A percentile compares a stretch with the other conserved stretches of the same genome.
Conservation (phyloP, 92 coral and sea anemone genomes). For the Heliopora coerulea region DNA sequence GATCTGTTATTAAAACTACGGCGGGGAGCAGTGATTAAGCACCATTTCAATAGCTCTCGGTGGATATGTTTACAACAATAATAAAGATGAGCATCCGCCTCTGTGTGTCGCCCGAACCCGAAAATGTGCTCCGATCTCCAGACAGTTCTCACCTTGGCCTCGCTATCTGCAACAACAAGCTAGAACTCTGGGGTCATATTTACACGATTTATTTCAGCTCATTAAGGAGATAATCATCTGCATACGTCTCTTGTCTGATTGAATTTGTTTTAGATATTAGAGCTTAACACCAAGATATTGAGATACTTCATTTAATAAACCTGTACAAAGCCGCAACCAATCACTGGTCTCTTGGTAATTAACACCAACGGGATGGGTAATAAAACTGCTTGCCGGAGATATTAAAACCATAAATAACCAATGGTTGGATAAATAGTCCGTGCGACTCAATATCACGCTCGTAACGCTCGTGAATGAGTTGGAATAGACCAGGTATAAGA, state of each 20-base stretch:
- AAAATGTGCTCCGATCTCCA: slow-evolving; percentile 17
- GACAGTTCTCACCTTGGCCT: not conserved
- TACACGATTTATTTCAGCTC: slow-evolving; percentile 50
- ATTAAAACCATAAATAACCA: slow-evolving; percentile 49
- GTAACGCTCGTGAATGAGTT: slow-evolving; percentile 32
- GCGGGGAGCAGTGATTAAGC: slow-evolving; percentile 45
- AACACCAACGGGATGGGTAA: slow-evolving; percentile 51
- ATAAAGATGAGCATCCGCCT: slow-evolving; percentile 14
- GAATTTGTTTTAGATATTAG: slow-evolving; percentile 47
- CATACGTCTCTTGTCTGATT: slow-evolving; percentile 48
- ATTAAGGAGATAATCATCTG: slow-evolving; percentile 47
- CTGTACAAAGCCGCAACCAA: slow-evolving; percentile 50
- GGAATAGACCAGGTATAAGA: slow-evolving; percentile 26
- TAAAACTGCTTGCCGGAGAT: slow-evolving; percentile 47
- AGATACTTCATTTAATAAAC: slow-evolving; percentile 48
- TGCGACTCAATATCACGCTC: slow-evolving; percentile 43
- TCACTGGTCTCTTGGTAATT: slow-evolving; percentile 38
- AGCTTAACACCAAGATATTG: slow-evolving; percentile 47
- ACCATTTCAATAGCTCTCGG: slow-evolving; percentile 34
- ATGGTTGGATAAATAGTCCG: slow-evolving; percentile 35
- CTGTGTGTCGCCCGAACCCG: slow-evolving; percentile 25
- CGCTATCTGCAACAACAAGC: slow-evolving; percentile 1
- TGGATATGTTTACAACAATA: slow-evolving; percentile 25
- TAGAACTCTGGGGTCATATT: slow-evolving; percentile 30
- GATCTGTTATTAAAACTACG: slow-evolving; percentile 46